Base-by-base conservation (phyloP, 2,888 invertebrate genomes). In the Apamea sordens region DNA sequence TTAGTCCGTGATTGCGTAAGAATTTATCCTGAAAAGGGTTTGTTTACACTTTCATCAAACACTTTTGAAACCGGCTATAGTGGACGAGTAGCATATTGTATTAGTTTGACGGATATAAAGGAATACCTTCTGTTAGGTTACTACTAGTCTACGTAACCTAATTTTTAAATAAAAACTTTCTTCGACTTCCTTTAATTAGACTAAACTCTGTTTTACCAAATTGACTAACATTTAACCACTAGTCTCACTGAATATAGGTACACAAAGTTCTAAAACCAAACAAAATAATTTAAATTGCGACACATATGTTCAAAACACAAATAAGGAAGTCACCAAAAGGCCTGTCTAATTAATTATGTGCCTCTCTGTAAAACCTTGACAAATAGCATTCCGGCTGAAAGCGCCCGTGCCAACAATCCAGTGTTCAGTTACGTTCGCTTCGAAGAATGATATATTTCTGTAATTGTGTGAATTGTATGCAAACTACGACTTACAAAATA, bases 341-440 rank as follows among this genome's bases (percentile, higher is more conserved):
- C 76, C 68, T 82, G 72, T 83, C 59, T 67, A 75, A 82, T 79
- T 83, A 83, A 83, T 77, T 83, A 47, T 75, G 53, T 76, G 73
- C 47, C 71, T 61, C 67, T 70, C 28, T 61, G 76, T 71, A 56
- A 72, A 69, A 50, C 64, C 64, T 18, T 53, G 56, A 76, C 61
- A 78, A 76, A 76, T 73, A 74, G 59, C 63, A 64, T 77, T 76
- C 61, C 56, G 50, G 63, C 56, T 76, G 77, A 53, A 67, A 73
- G 71, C 70, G 76, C 8, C 69, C 59, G 32, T 75, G 79, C 86
- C 86, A 79, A 86, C 61, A 77, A 83, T 70, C 65, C 73, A 76
- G 64, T 61, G 61, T 44, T 76, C 53, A 7, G 36, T 56, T 24
- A 73, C 50, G 13, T 56, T 41, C 28, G 18, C 32, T 75, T 24